Evolutionary conservation across 1,140 invertebrate genomes (phyloP), one percentile per base, ranked within the genome.

Genomic region (Aphelenchoides besseyi): DNA sequence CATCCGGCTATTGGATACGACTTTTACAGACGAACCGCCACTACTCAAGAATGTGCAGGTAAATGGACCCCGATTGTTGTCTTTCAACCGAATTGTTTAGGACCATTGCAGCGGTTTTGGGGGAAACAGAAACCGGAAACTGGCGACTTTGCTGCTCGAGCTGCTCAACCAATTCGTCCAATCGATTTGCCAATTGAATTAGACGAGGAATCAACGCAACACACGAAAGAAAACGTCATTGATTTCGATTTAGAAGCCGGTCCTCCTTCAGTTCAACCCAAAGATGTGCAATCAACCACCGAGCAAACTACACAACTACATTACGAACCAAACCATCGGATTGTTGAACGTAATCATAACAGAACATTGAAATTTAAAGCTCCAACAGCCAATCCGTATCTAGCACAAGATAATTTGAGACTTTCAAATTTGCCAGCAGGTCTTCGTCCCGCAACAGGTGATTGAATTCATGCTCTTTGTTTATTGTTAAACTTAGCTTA

Each of bases 1-100:
- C 72, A 74, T 71, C 73, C 71, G 3, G 73, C 73, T 26, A 66
- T 69, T 64, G 73, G 73, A 32, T 75, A 71, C 61, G 73, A 75
- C 61, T 71, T 75, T 48, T 75, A 70, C 66, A 32, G 68, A 1
- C 37, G 73, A 61, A 75, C 73, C 18, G 68, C 72, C 28, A 52
- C 71, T 12, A 74, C 73, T 41, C 54, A 68, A 53, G 63, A 74
- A 70, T 74, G 73, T 75, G 71, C 48, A 36, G 73, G 71, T 72
- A 29, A 66, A 35, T 35, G 12, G 26, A 8, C n/a, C n/a, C n/a
- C n/a, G n/a, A n/a, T n/a, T n/a, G n/a, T n/a, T n/a, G n/a, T 59
- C 55, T 59, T 59, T 8, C 18, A 23, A 59, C 5, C 5, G 18
- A 59, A 59, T 5, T 33, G 5, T 59, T 59, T 33, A 59, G 55